Conservation (phyloP, 2,888 invertebrate genomes). For the Melieria picta region DNA sequence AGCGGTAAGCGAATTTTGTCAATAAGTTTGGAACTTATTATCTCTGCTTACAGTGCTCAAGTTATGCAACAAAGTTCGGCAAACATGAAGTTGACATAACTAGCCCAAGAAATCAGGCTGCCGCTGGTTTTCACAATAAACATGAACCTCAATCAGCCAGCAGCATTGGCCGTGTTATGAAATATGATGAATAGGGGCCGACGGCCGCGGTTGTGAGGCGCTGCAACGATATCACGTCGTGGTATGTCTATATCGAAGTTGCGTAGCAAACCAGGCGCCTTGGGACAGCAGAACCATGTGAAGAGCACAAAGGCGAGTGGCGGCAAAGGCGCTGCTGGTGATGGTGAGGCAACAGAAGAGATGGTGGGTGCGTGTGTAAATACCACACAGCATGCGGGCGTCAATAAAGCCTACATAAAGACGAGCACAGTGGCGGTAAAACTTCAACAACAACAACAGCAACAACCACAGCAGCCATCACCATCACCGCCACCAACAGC, state of each 20-base stretch:
- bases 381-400: too few species aligned
- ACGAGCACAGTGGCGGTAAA: conserved; percentile 25
- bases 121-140: too few species aligned
- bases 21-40: too few species aligned
- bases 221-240: conserved; percentile 33
- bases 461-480: conserved; percentile 13
- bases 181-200: too few species aligned
- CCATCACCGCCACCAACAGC: conserved; percentile 32
- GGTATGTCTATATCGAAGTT: conserved; percentile 64
- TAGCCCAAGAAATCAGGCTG: too few species aligned
- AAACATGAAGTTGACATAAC: too few species aligned
- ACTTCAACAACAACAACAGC: conserved; percentile 29
- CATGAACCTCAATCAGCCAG: too few species aligned
- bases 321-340: not conserved
- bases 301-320: conserved; percentile 11
- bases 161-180: too few species aligned
- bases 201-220: too few species aligned
- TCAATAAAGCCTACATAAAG: conserved; percentile 35
- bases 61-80: conserved; percentile 4
- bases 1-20: too few species aligned
- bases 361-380: too few species aligned
- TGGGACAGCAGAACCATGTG: conserved; percentile 47
- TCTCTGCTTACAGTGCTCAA: not conserved
- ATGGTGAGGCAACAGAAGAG: not conserved
- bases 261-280: conserved; percentile 55